Evolutionary conservation across 2,888 invertebrate species (phyloP), one percentile per base, ranked within the genome.

Genomic region (Unio delphinus): DNA sequence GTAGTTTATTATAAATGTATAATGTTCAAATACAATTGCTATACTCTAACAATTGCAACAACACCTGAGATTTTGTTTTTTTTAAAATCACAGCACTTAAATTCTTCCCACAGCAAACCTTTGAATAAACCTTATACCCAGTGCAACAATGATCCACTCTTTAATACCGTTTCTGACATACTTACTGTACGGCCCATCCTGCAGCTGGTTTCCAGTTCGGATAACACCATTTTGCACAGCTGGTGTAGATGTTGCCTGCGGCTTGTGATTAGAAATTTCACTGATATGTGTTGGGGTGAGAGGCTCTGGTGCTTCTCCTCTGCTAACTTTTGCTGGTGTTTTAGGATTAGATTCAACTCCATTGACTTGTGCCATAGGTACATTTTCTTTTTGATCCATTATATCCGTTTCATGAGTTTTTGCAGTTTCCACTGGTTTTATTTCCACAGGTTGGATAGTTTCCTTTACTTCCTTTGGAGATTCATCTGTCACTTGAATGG

Each of bases 181-280:
- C 74, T 74, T 71, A 74, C 74, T 74, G 30, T 65, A 70, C 59
- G 69, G 72, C 45, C 72, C 72, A 64, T 72, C 70, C 23, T 69
- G 70, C 62, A 70, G 61, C 6, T 72, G 68, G 15, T 72, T 73
- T 58, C 80, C 80, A 4, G 80, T 79, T 66, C 72, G 76, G 60
- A 82, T 69, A n/a, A 81, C 75, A 55, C 84, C 85, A 71, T 84
- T 84, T 5, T 80, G 80, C 11, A 45, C 45, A 26, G 83, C 82
- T 20, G 86, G 86, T 3, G 86, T 86, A n/a, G 86, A 86, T n/a
- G 86, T 83, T 6, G 84, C 85, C 69, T 83, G 82, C 7, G 84
- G 84, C 59, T 78, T 59, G 71, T 73, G 69, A 68, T 80, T 75
- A 58, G 70, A 65, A 63, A 67, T 73, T 55, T 81, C 81, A 70